Conservation (phyloP, 2,113 vertebrate genomes). For the Notarius lentiginosus region DNA sequence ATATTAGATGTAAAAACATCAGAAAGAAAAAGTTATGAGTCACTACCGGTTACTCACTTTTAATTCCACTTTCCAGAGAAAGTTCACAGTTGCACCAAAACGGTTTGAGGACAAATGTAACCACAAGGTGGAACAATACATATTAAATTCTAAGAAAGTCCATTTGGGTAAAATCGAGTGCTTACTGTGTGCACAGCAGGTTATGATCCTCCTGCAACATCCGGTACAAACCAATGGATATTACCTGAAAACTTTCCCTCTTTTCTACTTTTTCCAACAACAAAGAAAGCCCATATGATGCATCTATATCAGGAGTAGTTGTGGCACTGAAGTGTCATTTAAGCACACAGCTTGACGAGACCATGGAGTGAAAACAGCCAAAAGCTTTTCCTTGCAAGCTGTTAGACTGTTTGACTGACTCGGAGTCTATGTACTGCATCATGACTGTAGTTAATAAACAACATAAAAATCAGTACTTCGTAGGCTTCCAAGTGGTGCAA, state of each 20-base stretch:
- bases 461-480: neutral
- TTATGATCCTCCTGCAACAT: neutral
- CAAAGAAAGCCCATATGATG: too few relatives aligned
- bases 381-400: neutral
- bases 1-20: neutral
- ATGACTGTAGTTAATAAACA: neutral
- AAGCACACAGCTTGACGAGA: neutral
- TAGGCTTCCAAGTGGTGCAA: neutral
- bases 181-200: too few relatives aligned
- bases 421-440: neutral
- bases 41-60: neutral
- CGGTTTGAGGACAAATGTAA: neutral
- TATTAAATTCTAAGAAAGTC: neutral
- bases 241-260: neutral
- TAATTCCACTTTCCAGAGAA: neutral
- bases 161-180: neutral
- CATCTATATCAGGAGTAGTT: neutral
- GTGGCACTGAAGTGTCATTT: neutral
- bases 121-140: neutral
- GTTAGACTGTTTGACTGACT: neutral
- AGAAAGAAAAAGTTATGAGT: neutral
- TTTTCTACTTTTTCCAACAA: neutral
- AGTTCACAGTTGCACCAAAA: neutral
- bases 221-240: neutral
- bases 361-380: neutral